Evolutionary conservation across 1,140 invertebrate species (phyloP), one percentile per base, ranked within the genome.

Genomic region (Batillaria attramentaria): DNA sequence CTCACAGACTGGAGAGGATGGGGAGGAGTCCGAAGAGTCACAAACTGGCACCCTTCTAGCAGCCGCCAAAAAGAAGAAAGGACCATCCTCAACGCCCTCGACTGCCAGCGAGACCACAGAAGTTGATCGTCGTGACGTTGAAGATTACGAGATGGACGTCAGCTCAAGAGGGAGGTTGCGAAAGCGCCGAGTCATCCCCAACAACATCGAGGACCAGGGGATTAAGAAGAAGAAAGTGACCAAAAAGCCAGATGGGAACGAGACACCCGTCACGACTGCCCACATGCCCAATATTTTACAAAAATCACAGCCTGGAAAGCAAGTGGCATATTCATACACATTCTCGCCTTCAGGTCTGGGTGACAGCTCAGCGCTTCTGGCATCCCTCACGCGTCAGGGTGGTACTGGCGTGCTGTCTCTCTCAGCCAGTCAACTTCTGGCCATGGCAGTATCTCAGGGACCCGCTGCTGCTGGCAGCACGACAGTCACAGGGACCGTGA

Each of bases 101-200:
- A 43, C 72, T 35, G 39, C 57, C 20, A 74, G 46, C 16, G 78
- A 79, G 24, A 20, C 16, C 39, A 70, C 54, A 46, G 73, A 79
- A 37, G 73, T 41, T 73, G 72, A 81, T 28, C 62, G 70, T 28
- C 70, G 79, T 72, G 62, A 72, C 57, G 37, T 78, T 31, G 86
- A 84, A 33, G 77, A 72, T 37, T 84, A 83, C 68, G 83, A 86
- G 24, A 68, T 79, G 24, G 87, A 89, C 79, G 81, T 88, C 10
- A 89, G 88, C 81, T 84, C 85, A 2, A 78, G 88, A 39, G 89
- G 89, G 28, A 66, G 89, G 13, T 76, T 89, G n/a, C 69, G 89
- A 50, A 90, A 90, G 77, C 76, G 89, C 3, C 54, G 89, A 31
- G 79, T 89, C 37, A 89, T 90, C 72, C 87, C 87, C 28, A 88